These are phyloP conservation scores for Noctua fimbriata DNA, from an alignment of 2,888 invertebrate genomes.

Conservation along the genomic window DNA sequence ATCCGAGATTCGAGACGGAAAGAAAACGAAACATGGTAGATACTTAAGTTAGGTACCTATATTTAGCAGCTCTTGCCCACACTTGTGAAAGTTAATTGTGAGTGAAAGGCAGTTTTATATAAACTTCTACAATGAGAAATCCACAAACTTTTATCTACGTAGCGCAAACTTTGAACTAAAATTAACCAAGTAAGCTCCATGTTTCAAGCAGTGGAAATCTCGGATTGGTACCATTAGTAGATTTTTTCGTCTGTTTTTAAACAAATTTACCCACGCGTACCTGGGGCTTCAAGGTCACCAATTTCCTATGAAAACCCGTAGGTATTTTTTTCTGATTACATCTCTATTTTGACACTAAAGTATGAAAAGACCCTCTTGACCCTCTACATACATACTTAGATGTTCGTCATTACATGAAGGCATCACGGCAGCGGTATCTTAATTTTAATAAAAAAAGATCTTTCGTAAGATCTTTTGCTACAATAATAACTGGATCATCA, in stretches of 20 bases:
- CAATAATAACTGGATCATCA: conserved; percentile 9
- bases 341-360: background rate
- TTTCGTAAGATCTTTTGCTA: background rate
- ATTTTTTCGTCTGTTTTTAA: background rate
- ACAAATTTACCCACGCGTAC: background rate
- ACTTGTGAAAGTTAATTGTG: conserved; percentile 40
- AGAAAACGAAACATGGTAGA: conserved; percentile 39
- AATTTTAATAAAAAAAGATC: background rate
- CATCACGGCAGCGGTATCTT: background rate
- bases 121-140: conserved; percentile 11
- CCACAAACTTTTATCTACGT: conserved; percentile 14
- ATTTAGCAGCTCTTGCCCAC: conserved; percentile 4
- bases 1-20: conserved; percentile 42
- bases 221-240: conserved; percentile 19
- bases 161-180: conserved; percentile 21
- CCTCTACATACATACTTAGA: background rate
- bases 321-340: background rate
- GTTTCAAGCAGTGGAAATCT: conserved; percentile 16
- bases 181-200: conserved; percentile 5
- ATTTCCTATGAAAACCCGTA: background rate
- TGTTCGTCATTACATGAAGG: background rate
- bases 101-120: conserved; percentile 30
- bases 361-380: background rate
- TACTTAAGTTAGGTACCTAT: conserved; percentile 9
- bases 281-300: background rate